Conservation (phyloP, 2,888 invertebrate species). For the Pseudococcus jackbeardsleyi region DNA sequence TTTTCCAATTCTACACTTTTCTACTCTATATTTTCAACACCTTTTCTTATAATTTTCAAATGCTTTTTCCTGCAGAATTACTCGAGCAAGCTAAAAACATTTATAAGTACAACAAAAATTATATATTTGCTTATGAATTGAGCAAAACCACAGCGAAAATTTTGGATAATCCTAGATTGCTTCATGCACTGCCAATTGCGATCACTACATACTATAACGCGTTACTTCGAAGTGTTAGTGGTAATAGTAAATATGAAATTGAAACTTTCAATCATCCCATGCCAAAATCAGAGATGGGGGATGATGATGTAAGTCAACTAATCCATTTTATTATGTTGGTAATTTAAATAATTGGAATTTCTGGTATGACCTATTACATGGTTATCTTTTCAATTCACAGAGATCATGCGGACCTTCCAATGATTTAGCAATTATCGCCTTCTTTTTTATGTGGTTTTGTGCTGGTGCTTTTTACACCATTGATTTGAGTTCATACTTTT, state of each 20-base stretch:
- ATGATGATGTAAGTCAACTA: background rate
- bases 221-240: background rate
- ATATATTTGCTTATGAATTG: background rate
- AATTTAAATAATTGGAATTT: background rate
- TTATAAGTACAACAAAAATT: background rate
- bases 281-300: background rate
- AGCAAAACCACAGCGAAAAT: background rate
- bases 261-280: conserved; percentile 29
- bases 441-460: background rate
- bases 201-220: conserved; percentile 20
- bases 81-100: background rate
- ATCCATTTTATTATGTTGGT: too few relatives aligned
- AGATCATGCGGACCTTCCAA: background rate
- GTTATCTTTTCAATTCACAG: background rate
- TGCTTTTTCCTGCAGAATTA: conserved; percentile 1
- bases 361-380: too few relatives aligned
- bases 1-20: too few relatives aligned
- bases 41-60: background rate
- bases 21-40: too few relatives aligned
- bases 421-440: background rate
- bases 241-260: background rate
- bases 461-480: conserved; percentile 23
- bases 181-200: conserved; percentile 40
- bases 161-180: background rate
- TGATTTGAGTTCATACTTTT: conserved; percentile 21